Evolutionary conservation across 2,888 invertebrate genomes (phyloP).

Genomic region (Caenorhabditis sinica): DNA sequence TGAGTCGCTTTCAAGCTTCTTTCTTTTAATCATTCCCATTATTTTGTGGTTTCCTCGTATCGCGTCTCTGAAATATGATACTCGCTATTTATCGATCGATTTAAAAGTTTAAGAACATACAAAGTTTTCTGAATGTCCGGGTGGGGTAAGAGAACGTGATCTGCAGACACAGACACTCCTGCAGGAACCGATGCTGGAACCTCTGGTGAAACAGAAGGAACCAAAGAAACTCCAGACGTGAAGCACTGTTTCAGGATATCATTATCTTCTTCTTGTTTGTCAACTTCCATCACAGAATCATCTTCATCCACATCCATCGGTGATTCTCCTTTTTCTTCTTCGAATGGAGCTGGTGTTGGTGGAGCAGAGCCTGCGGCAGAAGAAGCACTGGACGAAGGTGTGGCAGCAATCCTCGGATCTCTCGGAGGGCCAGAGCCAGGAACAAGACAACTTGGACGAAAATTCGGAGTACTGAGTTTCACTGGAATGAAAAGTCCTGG

Average conservation of each 20-base stretch:
- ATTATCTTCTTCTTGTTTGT: conserved; percentile 21
- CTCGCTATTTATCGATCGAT: too few species aligned
- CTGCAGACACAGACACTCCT: too few species aligned
- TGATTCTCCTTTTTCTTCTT: conserved; percentile 37
- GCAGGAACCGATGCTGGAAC: too few species aligned
- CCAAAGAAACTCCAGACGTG: neutral
- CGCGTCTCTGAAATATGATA: too few species aligned
- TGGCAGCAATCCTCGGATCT: neutral
- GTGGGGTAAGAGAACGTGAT: too few species aligned
- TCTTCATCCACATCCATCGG: conserved; percentile 34
- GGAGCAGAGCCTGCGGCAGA: neutral
- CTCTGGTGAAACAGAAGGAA: too few species aligned
- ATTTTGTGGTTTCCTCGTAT: too few species aligned
- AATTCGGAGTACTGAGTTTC: neutral
- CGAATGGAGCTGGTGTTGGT: neutral
- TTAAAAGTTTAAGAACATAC: too few species aligned
- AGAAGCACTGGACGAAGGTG: too few species aligned
- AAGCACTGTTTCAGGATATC: conserved; percentile 18
- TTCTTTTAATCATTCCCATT: too few species aligned
- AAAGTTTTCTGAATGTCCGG: too few species aligned
- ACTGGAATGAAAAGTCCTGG: neutral
- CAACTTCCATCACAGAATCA: neutral
- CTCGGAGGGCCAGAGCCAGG: neutral
- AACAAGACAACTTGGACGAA: conserved; percentile 1
- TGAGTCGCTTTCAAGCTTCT: too few species aligned